A percentile compares a stretch with the other conserved stretches of the same genome.
These are phyloP conservation scores for Ferdinandea cuprea DNA, from an alignment of 2,888 invertebrate genomes.

Conservation along the genomic window DNA sequence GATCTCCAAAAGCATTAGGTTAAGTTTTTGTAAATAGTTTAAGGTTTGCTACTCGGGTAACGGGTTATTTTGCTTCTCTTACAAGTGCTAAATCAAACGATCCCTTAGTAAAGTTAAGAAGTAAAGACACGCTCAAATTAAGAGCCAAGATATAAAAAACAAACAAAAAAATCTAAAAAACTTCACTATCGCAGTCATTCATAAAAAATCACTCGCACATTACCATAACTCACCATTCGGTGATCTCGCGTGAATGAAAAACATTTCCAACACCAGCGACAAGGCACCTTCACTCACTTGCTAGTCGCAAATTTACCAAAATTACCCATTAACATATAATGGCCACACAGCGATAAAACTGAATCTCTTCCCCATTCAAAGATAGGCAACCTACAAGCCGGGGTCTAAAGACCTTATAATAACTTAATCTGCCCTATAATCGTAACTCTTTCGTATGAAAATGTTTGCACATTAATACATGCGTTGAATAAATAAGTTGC, in stretches of 20 bases:
- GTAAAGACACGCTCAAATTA: not conserved
- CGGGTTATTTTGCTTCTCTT: too few species aligned
- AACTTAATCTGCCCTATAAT: slow-evolving; percentile 75
- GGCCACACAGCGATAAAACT: slow-evolving; percentile 64
- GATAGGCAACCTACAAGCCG: slow-evolving; percentile 18
- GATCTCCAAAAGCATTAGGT: too few species aligned
- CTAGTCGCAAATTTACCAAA: slow-evolving; percentile 54
- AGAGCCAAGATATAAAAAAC: too few species aligned
- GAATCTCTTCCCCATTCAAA: slow-evolving; percentile 52
- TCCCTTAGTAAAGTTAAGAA: not conserved
- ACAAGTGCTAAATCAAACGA: too few species aligned
- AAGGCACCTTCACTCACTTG: slow-evolving; percentile 26
- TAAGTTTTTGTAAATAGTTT: too few species aligned
- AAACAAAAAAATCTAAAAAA: not conserved
- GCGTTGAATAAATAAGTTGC: slow-evolving; percentile 70
- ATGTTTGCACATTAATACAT: slow-evolving; percentile 66
- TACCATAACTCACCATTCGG: slow-evolving; percentile 49
- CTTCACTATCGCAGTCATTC: not conserved
- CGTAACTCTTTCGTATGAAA: slow-evolving; percentile 69
- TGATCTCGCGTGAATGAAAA: slow-evolving; percentile 26
- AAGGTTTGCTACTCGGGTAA: too few species aligned
- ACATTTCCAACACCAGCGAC: slow-evolving; percentile 12
- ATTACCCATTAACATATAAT: slow-evolving; percentile 59
- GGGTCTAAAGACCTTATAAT: slow-evolving; percentile 57
- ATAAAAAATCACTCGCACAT: slow-evolving; percentile 31